Percentiles rank a stretch among this genome's conserved stretches.
phyloP scores from a whole-genome alignment of 1,140 invertebrate species.

The Trachymyrmex cornetzi region DNA sequence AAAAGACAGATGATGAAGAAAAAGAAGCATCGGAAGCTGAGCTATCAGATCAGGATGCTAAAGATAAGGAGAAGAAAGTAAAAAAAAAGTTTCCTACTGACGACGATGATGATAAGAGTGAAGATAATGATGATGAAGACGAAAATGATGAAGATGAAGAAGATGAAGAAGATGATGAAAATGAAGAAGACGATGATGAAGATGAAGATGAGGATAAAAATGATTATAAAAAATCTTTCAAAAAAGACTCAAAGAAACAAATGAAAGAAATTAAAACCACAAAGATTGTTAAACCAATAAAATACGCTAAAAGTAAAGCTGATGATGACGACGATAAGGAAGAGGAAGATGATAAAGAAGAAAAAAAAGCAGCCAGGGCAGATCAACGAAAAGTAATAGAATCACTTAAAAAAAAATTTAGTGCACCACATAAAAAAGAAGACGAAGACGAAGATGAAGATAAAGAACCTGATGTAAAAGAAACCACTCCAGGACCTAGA shows the following conservation, averaged over 20 bases:
- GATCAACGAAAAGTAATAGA: constrained; percentile 22
- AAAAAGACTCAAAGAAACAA: constrained; percentile 41
- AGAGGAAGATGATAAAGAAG: constrained; percentile 1
- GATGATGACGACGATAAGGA: constrained; percentile 45
- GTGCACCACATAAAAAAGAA: constrained; percentile 24
- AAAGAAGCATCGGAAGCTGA: constrained; percentile 1
- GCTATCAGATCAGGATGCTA: constrained; percentile 31
- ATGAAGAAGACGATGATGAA: constrained; percentile 37
- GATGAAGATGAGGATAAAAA: constrained; percentile 55
- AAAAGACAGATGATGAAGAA: constrained; percentile 35
- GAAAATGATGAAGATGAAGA: constrained; percentile 15
- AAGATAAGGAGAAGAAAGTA: constrained; percentile 45
- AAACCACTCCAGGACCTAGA: constrained; percentile 45
- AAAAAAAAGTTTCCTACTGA: neutral
- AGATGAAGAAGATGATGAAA: constrained; percentile 45
- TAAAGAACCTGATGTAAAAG: constrained; percentile 51
- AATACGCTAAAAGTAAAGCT: constrained; percentile 43
- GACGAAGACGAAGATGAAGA: constrained; percentile 45
- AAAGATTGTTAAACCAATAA: constrained; percentile 10
- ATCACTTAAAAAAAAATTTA: constrained; percentile 14
- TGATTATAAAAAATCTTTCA: neutral
- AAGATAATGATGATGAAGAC: constrained; percentile 28
- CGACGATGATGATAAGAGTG: constrained; percentile 49
- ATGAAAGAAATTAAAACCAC: constrained; percentile 10
- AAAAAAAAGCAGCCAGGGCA: neutral